These are phyloP conservation scores for Aethina tumida DNA, from an alignment of 1,140 invertebrate genomes.

Conservation along the genomic window DNA sequence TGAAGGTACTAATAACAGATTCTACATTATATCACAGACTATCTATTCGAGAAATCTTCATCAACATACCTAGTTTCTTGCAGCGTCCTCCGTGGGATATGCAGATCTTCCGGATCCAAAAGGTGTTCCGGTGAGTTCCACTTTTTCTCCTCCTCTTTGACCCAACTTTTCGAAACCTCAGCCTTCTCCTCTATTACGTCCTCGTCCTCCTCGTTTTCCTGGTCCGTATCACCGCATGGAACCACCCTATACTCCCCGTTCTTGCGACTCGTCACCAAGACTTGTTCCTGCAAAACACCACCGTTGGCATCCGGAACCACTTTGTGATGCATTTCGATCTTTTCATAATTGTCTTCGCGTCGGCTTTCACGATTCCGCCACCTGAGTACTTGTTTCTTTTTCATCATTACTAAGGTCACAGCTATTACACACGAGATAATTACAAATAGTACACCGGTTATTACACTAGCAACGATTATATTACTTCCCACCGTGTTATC, in stretches of 20 bases:
- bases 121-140: conserved; percentile 23
- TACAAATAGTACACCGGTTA: conserved; percentile 47
- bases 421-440: conserved; percentile 48
- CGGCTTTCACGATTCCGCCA: conserved; percentile 31
- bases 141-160: conserved; percentile 8
- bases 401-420: conserved; percentile 46
- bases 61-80: conserved; percentile 22
- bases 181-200: conserved; percentile 31
- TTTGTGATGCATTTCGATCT: conserved; percentile 59
- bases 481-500: conserved; percentile 42
- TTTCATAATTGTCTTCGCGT: conserved; percentile 58
- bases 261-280: conserved; percentile 38
- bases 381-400: conserved; percentile 30
- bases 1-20: conserved; percentile 9
- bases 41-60: conserved; percentile 1
- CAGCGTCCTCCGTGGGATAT: conserved; percentile 24
- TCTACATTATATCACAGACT: conserved; percentile 1
- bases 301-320: conserved; percentile 31
- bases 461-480: conserved; percentile 43
- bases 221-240: conserved; percentile 48
- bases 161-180: neutral
- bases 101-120: conserved; percentile 25
- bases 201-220: conserved; percentile 43
- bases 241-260: conserved; percentile 60
- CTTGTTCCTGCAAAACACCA: conserved; percentile 19